Base-by-base conservation (phyloP, 2,113 vertebrate genomes). In the Callionymus lyra region DNA sequence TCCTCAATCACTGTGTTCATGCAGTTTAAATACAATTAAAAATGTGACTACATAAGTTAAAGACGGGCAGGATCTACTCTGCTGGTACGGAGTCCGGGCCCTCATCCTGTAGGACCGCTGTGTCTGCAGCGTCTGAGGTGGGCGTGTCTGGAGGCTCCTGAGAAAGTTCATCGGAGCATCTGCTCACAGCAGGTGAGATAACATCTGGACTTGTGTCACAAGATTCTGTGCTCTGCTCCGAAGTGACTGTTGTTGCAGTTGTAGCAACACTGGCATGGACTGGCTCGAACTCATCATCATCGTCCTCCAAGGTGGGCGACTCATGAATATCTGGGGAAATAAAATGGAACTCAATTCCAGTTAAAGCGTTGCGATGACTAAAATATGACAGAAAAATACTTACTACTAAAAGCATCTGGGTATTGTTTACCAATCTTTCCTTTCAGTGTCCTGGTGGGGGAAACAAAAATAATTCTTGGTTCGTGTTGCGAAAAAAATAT, bases 361-460 rank as follows among this genome's bases (percentile, higher is more conserved):
- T 8, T 5, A 27, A 27, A 27, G 4, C 21, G 12, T 8, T 27
- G 11, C 9, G 27, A 13, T 31, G 5, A 2, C 6, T 41, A 4
- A 42, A 6, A 31, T 15, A 4, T n/a, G 6, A 31, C 11, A 31
- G 12, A 31, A 38, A 53, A 56, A 44, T 19, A 93, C 95, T 95
- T 76, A 98, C 94, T 91, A 80, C 85, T 94, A 71, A 98, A 98
- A 36, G 93, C 91, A 44, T 95, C 92, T 0, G 95, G 95, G 67
- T 96, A 91, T 72, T 97, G 95, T 76, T 97, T 92, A 1, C 89
- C 82, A 57, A 98, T 73, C 70, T 98, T 98, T 52, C 91, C 90
- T 61, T 96, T 97, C 43, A 98, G 83, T 0, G 86, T 87, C 80
- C 94, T 98, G 42, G 0, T 33, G 56, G 35, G 9, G 71, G 4